phyloP scores from a whole-genome alignment of 2,113 vertebrate species.

The Oncorhynchus nerka region DNA sequence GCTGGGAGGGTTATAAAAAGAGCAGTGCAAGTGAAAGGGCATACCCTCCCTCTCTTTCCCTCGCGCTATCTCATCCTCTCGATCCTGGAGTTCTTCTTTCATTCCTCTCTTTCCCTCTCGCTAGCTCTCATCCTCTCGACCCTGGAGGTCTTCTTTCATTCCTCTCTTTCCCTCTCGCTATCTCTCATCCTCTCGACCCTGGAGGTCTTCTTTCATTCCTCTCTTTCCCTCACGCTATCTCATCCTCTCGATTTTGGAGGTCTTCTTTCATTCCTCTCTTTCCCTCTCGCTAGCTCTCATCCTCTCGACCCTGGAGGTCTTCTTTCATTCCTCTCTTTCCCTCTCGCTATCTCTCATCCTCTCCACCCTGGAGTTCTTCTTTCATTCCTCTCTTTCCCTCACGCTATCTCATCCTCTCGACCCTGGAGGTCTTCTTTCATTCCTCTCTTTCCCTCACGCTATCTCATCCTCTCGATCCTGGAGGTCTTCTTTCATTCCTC shows the following conservation, averaged over 20 bases:
- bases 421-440: too few relatives aligned
- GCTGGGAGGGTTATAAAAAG: slow-evolving; percentile 52
- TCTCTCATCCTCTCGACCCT: too few relatives aligned
- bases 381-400: neutral
- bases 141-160: too few relatives aligned
- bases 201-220: neutral
- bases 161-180: neutral
- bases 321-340: neutral
- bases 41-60: slow-evolving; percentile 20
- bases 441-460: neutral
- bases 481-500: neutral
- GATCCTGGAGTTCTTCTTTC: too few relatives aligned
- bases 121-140: too few relatives aligned
- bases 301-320: too few relatives aligned
- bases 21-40: slow-evolving; percentile 42
- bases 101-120: neutral
- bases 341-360: too few relatives aligned
- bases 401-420: too few relatives aligned
- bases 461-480: too few relatives aligned
- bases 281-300: neutral
- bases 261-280: neutral
- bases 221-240: neutral
- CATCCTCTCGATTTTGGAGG: too few relatives aligned
- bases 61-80: too few relatives aligned
- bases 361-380: too few relatives aligned